These are phyloP conservation scores for Brachyptera risi DNA, from an alignment of 2,888 invertebrate species.

Conservation along the genomic window DNA sequence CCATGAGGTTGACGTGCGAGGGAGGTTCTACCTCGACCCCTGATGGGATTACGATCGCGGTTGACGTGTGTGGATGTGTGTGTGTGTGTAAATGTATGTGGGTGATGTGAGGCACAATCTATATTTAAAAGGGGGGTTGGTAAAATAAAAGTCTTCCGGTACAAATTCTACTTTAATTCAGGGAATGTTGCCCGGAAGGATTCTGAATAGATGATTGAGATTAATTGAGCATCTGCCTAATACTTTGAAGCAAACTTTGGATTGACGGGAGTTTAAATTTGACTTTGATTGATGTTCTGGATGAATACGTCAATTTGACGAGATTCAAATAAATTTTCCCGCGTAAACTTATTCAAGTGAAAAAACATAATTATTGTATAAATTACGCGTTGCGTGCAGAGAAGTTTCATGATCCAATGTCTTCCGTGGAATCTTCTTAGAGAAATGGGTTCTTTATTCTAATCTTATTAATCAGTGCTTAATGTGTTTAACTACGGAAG, in stretches of 20 bases:
- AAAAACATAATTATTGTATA: neutral
- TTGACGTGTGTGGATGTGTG: neutral
- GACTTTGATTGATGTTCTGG: slow-evolving; percentile 14
- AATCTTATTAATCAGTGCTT: no score
- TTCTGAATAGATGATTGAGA: neutral
- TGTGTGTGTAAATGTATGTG: neutral
- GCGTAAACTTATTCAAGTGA: no score
- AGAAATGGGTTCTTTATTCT: neutral
- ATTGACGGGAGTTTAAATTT: slow-evolving; percentile 3
- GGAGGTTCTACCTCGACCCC: neutral
- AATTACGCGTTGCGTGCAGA: neutral
- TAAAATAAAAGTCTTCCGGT: neutral
- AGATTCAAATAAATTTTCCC: no score
- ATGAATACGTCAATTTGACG: no score
- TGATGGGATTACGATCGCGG: neutral
- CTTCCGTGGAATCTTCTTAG: neutral
- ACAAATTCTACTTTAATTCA: neutral
- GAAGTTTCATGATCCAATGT: neutral
- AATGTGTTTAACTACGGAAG: no score
- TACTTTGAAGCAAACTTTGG: no score
- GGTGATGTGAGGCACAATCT: no score
- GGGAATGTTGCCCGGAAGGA: neutral
- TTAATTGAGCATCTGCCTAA: neutral
- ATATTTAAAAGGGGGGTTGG: no score
- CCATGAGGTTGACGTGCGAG: neutral